Percentiles rank a stretch among this genome's conserved stretches.
phyloP scores from a whole-genome alignment of 2,113 vertebrate genomes.

The Ahaetulla prasina region DNA sequence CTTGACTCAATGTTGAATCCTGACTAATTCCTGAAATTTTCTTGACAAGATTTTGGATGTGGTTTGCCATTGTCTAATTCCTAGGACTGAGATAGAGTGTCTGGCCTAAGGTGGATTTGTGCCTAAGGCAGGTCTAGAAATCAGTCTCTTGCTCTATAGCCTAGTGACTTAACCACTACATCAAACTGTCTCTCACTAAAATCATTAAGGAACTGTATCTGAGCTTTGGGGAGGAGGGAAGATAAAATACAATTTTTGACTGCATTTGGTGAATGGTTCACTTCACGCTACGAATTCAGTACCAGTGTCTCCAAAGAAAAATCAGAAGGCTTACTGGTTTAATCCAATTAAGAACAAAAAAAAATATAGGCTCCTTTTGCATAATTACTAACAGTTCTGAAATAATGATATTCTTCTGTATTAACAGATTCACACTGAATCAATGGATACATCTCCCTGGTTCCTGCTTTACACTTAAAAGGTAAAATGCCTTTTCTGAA shows the following conservation, averaged over 20 bases:
- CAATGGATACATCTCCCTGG: neutral
- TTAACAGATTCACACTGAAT: neutral
- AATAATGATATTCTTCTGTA: conserved; percentile 7
- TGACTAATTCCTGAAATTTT: neutral
- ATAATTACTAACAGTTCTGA: neutral
- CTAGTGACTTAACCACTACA: neutral
- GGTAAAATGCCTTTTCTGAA: neutral
- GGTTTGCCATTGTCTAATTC: neutral
- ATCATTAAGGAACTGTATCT: neutral
- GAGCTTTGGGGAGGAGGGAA: neutral
- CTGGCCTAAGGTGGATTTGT: neutral
- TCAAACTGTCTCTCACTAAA: neutral
- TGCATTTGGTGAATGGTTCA: neutral
- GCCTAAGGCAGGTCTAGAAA: neutral
- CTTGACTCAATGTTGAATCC: neutral
- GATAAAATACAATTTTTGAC: neutral
- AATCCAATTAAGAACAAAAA: neutral
- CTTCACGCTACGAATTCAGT: neutral
- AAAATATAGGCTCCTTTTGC: neutral
- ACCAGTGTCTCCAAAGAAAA: neutral
- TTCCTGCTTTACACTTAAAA: neutral
- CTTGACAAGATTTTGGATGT: neutral
- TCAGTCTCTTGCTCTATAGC: neutral
- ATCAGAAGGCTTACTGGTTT: neutral
- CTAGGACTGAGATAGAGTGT: neutral